Percentiles rank a stretch among this genome's conserved stretches.
These are phyloP conservation scores for Pyrochroa serraticornis DNA, from an alignment of 2,888 invertebrate species.

Conservation along the genomic window DNA sequence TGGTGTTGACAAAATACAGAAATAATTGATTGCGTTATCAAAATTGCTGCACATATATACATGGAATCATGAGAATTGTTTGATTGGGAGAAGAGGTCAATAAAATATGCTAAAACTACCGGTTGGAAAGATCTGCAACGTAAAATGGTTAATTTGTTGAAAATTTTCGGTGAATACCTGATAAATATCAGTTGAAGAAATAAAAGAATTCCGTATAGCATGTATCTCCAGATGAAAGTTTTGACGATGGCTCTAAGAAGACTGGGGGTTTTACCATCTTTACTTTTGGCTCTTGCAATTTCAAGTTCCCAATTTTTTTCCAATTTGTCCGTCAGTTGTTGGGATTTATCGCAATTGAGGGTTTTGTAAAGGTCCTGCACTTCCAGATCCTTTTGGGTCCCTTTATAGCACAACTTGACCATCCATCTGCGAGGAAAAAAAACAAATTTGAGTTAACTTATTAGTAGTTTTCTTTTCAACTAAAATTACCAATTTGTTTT, in stretches of 20 bases:
- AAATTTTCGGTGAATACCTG: conserved; percentile 57
- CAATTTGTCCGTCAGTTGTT: conserved; percentile 66
- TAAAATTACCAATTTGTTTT: too few species aligned
- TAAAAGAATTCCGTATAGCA: conserved; percentile 64
- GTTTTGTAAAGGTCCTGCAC: conserved; percentile 69
- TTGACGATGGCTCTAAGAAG: conserved; percentile 63
- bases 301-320: conserved; percentile 68
- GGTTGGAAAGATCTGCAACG: conserved; percentile 64
- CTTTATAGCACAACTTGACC: conserved; percentile 57
- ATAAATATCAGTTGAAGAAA: conserved; percentile 62
- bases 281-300: conserved; percentile 61
- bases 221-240: conserved; percentile 65
- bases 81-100: conserved; percentile 62
- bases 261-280: conserved; percentile 63
- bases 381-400: conserved; percentile 66
- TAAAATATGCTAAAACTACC: conserved; percentile 62
- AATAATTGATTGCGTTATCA: conserved; percentile 60
- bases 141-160: background rate
- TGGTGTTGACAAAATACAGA: conserved; percentile 67
- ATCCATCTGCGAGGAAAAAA: conserved; percentile 50
- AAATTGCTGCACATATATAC: conserved; percentile 62
- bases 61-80: conserved; percentile 62
- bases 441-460: conserved; percentile 1
- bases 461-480: too few species aligned
- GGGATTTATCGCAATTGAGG: conserved; percentile 66